Percentiles rank a stretch among this genome's conserved stretches.
phyloP scores from a whole-genome alignment of 2,113 vertebrate species.

The Damaliscus lunatus region DNA sequence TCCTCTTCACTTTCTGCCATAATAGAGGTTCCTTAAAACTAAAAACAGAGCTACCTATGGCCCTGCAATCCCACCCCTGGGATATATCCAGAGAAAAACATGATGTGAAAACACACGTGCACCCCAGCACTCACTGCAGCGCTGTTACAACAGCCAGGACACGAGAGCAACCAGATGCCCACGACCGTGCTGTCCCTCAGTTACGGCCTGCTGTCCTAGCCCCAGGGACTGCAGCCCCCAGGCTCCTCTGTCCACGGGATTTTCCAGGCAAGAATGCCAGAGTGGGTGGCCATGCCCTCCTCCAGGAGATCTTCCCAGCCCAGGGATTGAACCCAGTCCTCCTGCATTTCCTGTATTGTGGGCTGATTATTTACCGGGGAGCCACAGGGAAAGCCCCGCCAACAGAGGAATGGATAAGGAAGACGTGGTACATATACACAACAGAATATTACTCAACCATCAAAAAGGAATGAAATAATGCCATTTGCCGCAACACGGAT shows the following conservation, averaged over 20 bases:
- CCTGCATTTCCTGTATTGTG: not conserved
- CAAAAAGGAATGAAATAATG: not conserved
- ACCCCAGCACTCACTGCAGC: not conserved
- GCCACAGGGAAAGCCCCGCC: not conserved
- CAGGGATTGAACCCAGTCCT: not conserved
- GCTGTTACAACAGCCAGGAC: not conserved
- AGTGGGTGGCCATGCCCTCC: not conserved
- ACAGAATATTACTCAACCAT: fast-evolving
- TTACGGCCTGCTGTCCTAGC: not conserved
- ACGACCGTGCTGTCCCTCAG: not conserved
- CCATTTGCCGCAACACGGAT: fast-evolving
- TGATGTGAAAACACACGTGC: fast-evolving
- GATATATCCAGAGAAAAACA: not conserved
- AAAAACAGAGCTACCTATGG: not conserved
- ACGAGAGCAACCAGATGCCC: not conserved
- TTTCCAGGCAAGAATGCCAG: not conserved
- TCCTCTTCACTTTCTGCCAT: too few species aligned
- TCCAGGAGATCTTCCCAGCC: not conserved
- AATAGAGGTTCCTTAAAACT: not conserved
- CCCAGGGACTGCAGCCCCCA: not conserved
- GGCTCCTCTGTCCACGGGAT: not conserved
- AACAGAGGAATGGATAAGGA: not conserved
- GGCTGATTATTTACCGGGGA: not conserved
- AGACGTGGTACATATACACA: not conserved
- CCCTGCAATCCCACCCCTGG: not conserved